Conservation (phyloP, 2,888 invertebrate species). For the Galeopsomyia nigrocyanea region DNA sequence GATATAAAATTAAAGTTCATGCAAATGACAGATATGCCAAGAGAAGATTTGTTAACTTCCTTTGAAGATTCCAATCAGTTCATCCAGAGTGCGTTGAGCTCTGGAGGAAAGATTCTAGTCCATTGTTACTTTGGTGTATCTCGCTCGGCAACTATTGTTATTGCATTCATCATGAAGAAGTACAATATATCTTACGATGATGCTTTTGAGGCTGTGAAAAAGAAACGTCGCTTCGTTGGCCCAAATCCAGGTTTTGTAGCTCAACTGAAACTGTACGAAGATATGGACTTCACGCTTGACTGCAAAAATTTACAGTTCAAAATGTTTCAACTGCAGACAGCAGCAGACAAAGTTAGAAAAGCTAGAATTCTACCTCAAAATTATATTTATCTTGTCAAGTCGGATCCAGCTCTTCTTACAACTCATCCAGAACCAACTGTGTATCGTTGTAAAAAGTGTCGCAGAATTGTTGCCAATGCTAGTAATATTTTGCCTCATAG, state of each 20-base stretch:
- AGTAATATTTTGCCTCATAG: constrained; percentile 83
- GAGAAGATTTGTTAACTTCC: constrained; percentile 86
- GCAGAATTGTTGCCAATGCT: constrained; percentile 85
- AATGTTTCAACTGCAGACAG: constrained; percentile 81
- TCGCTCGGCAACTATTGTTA: constrained; percentile 88
- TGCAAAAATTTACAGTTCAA: constrained; percentile 81
- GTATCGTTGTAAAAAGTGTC: constrained; percentile 86
- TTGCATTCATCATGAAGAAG: constrained; percentile 91
- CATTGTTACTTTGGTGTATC: constrained; percentile 95
- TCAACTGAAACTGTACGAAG: constrained; percentile 83
- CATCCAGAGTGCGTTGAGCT: constrained; percentile 77
- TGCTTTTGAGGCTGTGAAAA: constrained; percentile 79
- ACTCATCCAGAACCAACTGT: constrained; percentile 86
- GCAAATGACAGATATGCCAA: constrained; percentile 86
- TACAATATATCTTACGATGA: constrained; percentile 80
- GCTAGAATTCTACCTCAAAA: constrained; percentile 87
- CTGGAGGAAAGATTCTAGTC: constrained; percentile 81
- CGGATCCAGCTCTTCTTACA: constrained; percentile 82
- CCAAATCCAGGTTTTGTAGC: constrained; percentile 87
- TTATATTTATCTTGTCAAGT: constrained; percentile 82
- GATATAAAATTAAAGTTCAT: constrained; percentile 81
- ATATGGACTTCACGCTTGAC: constrained; percentile 83
- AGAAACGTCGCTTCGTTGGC: constrained; percentile 79
- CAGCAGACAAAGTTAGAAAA: constrained; percentile 85
- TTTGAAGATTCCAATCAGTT: constrained; percentile 84